Evolutionary conservation across 2,888 invertebrate species (phyloP), one percentile per base, ranked within the genome.

Genomic region (Nemurella pictetii): DNA sequence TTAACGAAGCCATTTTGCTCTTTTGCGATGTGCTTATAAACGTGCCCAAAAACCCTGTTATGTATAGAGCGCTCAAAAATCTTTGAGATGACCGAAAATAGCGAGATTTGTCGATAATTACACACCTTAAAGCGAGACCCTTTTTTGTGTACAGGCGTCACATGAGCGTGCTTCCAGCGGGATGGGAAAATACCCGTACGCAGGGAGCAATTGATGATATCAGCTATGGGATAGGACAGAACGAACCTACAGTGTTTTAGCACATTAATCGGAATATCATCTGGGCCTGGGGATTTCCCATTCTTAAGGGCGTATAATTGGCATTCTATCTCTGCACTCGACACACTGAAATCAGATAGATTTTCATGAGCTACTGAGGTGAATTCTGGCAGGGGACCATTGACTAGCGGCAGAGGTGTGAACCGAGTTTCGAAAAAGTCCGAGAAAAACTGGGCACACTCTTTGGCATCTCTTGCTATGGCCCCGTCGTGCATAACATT

Each of bases 91-190:
- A 80, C 80, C 12, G 80, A 80, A 9, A 80, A 25, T 3, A 80
- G 80, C 29, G 80, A 80, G 26, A 77, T 77, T 15, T 26, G 77
- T 27, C 77, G 77, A 28, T 77, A 77, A 77, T 77, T 77, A 28
- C n/a, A 29, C 1, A 80, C 80, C 15, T 12, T 9, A 30, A 29
- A 80, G 3, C 30, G 29, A 28, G 29, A 29, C 7, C 80, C 80
- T 80, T 80, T 80, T 25, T 80, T 80, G n/a, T 29, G 80, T 7
- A 80, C 80, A n/a, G 80, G 80, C 7, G 29, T 80, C 15, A 80
- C 80, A 30, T 80, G 2, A 7, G 80, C 80, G 25, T 30, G 27
- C 20, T 80, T 80, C 80, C 80, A 80, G 3, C 80, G 32, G n/a
- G 29, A 20, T n/a, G 80, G 80, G 30, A 80, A 80, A 15, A 30